A percentile compares a stretch with the other conserved stretches of the same genome.
Conservation (phyloP, 2,797 vertebrate genomes). For the Tokudaia tokunoshimensis region DNA sequence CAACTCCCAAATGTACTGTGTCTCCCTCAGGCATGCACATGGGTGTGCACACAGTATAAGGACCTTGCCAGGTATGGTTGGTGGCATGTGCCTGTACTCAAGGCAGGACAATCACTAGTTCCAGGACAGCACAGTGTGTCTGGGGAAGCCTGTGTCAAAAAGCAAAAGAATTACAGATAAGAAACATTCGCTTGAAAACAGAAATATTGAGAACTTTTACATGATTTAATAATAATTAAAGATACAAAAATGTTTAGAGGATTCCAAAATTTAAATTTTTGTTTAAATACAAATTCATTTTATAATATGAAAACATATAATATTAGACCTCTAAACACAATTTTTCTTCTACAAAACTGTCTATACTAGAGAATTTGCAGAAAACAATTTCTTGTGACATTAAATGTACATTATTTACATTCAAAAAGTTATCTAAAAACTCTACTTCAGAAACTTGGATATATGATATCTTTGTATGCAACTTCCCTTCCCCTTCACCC, state of each 20-base stretch:
- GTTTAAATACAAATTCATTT: constrained; percentile 92
- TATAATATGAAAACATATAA: constrained; percentile 90
- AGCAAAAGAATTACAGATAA: background rate
- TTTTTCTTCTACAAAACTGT: constrained; percentile 91
- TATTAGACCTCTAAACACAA: constrained; percentile 91
- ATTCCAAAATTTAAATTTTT: constrained; percentile 92
- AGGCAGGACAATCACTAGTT: background rate
- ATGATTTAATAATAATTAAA: constrained; percentile 92
- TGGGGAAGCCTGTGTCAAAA: background rate
- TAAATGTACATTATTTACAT: constrained; percentile 93
- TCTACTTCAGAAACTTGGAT: constrained; percentile 86
- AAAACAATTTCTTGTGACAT: constrained; percentile 87
- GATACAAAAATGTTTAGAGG: constrained; percentile 89
- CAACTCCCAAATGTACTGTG: no score
- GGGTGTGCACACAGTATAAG: background rate
- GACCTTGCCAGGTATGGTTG: background rate
- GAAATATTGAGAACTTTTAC: constrained; percentile 80
- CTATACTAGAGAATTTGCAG: constrained; percentile 87
- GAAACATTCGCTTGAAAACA: constrained; percentile 77
- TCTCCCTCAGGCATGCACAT: background rate
- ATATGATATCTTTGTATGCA: constrained; percentile 84
- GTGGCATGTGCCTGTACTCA: background rate
- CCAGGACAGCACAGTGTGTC: background rate
- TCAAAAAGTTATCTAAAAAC: constrained; percentile 85
- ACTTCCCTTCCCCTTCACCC: constrained; percentile 69